A percentile compares a stretch with the other conserved stretches of the same genome.
Evolutionary conservation across 1,140 invertebrate genomes (phyloP).

Genomic region (Drosophila rhopaloa): DNA sequence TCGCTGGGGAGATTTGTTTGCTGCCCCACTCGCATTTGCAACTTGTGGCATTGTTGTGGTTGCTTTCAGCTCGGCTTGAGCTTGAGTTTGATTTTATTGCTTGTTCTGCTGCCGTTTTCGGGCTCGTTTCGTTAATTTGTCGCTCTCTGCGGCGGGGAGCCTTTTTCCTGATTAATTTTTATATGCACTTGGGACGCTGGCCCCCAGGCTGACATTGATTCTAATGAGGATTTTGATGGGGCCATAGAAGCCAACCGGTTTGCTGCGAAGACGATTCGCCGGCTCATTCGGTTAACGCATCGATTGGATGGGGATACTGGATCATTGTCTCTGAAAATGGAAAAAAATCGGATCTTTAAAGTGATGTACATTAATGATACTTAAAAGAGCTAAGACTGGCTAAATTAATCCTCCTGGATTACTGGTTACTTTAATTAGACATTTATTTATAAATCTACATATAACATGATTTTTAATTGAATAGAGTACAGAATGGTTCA

Average conservation of each 20-base stretch:
- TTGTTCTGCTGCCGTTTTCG: conserved; percentile 54
- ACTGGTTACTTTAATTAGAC: background rate
- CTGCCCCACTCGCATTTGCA: conserved; percentile 58
- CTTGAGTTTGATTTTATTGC: conserved; percentile 55
- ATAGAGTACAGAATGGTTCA: no score
- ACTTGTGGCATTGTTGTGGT: conserved; percentile 58
- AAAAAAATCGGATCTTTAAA: background rate
- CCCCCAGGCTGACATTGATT: conserved; percentile 51
- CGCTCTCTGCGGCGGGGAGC: conserved; percentile 32
- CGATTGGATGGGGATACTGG: no score
- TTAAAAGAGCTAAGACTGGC: background rate
- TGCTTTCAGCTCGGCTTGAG: conserved; percentile 15
- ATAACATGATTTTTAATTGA: no score
- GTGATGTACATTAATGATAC: background rate
- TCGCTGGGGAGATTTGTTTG: conserved; percentile 72
- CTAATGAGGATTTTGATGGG: conserved; percentile 46
- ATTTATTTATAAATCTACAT: background rate
- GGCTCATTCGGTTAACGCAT: background rate
- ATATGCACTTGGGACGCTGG: conserved; percentile 39
- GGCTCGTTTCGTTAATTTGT: conserved; percentile 64
- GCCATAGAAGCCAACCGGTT: conserved; percentile 25
- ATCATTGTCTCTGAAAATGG: background rate
- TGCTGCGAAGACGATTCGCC: conserved; percentile 20
- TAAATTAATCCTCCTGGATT: background rate
- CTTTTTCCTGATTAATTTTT: conserved; percentile 57